Evolutionary conservation across 2,113 vertebrate species (phyloP), one percentile per base, ranked within the genome.

Genomic region (Casuarius casuarius): DNA sequence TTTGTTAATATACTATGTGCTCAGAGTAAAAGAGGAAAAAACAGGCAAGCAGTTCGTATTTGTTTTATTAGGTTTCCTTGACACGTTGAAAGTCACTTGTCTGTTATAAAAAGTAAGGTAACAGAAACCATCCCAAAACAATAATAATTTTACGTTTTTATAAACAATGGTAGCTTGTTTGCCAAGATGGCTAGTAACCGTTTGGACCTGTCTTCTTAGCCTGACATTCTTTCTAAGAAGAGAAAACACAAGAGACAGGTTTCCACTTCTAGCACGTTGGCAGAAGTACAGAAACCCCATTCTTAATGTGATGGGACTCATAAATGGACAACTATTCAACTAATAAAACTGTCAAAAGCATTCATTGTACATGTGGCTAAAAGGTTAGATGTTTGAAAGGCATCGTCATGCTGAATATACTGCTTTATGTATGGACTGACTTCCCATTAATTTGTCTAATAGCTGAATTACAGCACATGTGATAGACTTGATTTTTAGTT

Each of bases 121-220:
- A 94, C 61, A 89, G 76, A 91, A 92, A 92, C 58, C 49, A 87
- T 89, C 80, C 58, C 65, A 31, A 89, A 92, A 70, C 70, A 66
- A 68, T 31, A 89, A 62, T 4, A 65, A 84, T 46, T 62, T 73
- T 58, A 33, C 51, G 23, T 63, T 46, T 77, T 81, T 87, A 46
- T 58, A 84, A 94, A 83, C 83, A 90, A 77, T 73, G 89, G 84
- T 62, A 83, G 68, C 56, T 2, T 1, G 5, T 44, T 70, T 96
- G 87, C 92, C 87, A 90, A 84, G 42, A 66, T 68, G 88, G 87
- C 38, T 72, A 70, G 68, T 35, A 25, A 29, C 82, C 68, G 63
- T 58, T 76, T 91, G 72, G 22, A 42, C 52, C 67, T 75, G 65
- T 80, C 59, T 87, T 29, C 62, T 85, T 72, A 59, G 28, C 79